Evolutionary conservation across 2,797 vertebrate genomes (phyloP).

Genomic region (Argya squamiceps): DNA sequence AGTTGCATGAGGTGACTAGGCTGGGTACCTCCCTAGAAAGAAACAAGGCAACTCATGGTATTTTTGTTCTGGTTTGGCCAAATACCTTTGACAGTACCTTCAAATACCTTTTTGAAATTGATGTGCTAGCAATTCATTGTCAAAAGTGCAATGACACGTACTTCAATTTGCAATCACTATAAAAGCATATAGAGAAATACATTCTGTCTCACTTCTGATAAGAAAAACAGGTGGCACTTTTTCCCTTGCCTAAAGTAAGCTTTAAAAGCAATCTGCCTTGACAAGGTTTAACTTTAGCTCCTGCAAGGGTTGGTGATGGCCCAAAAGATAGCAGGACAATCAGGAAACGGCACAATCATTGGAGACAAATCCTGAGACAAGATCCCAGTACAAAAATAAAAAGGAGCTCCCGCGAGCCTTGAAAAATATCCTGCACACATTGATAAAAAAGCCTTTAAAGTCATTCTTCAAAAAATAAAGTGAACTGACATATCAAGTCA

Average conservation of each 20-base stretch:
- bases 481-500: background rate
- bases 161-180: background rate
- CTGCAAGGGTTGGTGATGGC: background rate
- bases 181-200: background rate
- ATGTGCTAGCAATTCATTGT: background rate
- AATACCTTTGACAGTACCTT: background rate
- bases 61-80: background rate
- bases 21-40: background rate
- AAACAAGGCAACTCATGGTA: background rate
- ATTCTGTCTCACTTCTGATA: background rate
- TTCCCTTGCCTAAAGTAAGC: background rate
- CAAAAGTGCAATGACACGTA: background rate
- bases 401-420: background rate
- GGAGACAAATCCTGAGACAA: background rate
- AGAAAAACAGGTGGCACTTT: background rate
- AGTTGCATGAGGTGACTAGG: background rate
- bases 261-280: background rate
- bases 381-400: background rate
- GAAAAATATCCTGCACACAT: background rate
- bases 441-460: background rate
- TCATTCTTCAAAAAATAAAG: background rate
- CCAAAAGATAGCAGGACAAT: background rate
- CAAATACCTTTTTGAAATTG: background rate
- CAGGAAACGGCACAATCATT: background rate
- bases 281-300: background rate